phyloP scores from a whole-genome alignment of 2,113 vertebrate genomes.

The Platysternon megacephalum region DNA sequence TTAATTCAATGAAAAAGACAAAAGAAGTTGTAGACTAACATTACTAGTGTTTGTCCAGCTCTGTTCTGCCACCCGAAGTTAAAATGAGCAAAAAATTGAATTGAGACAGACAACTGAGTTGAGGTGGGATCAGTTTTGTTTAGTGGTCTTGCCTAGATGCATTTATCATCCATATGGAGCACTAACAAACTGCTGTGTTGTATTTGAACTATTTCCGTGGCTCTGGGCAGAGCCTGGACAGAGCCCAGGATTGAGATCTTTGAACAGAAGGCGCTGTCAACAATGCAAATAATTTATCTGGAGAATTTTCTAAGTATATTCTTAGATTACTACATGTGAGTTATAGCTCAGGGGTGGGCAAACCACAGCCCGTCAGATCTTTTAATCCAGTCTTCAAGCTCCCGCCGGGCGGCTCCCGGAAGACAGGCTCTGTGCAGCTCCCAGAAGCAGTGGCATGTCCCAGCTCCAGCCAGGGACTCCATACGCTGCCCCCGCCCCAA shows the following conservation, averaged over 20 bases:
- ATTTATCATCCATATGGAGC: not conserved
- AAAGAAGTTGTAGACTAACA: not conserved
- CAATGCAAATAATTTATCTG: not conserved
- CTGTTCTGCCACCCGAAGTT: not conserved
- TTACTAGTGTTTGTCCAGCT: not conserved
- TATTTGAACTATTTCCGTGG: not conserved
- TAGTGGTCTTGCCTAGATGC: not conserved
- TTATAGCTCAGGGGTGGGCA: not conserved
- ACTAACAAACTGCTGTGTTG: not conserved
- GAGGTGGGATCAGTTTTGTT: not conserved
- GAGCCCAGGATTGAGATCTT: not conserved
- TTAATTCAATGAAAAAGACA: not conserved
- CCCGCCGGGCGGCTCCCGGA: too few relatives aligned
- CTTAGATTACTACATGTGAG: not conserved
- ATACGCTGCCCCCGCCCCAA: too few relatives aligned
- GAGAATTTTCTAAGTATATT: not conserved
- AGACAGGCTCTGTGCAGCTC: too few relatives aligned
- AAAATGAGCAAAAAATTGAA: not conserved
- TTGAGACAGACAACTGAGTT: not conserved
- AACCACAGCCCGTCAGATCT: too few relatives aligned
- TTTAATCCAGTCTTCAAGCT: too few relatives aligned
- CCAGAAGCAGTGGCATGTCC: too few relatives aligned
- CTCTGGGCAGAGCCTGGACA: not conserved
- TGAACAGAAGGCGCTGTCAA: not conserved
- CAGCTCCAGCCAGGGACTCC: too few relatives aligned